Conservation (phyloP, 2,113 vertebrate genomes). For the Amblyopsis rosae region DNA sequence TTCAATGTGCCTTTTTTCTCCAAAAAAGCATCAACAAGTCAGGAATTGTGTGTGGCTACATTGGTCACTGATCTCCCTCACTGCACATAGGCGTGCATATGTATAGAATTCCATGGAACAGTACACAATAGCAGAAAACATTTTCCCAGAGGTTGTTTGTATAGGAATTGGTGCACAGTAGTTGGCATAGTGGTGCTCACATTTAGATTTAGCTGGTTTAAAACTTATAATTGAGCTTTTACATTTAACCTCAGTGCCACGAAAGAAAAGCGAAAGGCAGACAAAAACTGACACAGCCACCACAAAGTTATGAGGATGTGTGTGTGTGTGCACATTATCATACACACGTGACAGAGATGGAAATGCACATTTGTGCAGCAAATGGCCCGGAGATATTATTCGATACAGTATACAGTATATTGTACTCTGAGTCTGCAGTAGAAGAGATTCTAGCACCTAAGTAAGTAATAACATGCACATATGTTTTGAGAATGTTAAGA, state of each 20-base stretch:
- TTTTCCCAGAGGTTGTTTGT: conserved; percentile 39
- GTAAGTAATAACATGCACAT: no score
- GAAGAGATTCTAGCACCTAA: no score
- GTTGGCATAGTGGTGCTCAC: conserved; percentile 46
- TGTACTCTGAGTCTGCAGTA: no score
- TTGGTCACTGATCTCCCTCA: not conserved
- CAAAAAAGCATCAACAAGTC: not conserved
- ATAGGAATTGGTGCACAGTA: conserved; percentile 37
- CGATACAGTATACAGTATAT: no score
- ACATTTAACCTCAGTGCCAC: conserved; percentile 44
- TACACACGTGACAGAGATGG: no score
- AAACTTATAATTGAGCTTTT: conserved; percentile 66
- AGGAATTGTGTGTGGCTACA: not conserved
- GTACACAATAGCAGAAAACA: conserved; percentile 12
- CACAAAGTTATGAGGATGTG: conserved; percentile 1
- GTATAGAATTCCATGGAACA: not conserved
- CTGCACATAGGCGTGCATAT: conserved; percentile 7
- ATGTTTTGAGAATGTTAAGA: no score
- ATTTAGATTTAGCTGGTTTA: conserved; percentile 55
- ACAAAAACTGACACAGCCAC: conserved; percentile 21
- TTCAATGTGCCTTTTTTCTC: not conserved
- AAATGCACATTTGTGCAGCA: no score
- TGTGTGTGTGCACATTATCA: conserved; percentile 5
- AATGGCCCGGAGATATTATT: not conserved
- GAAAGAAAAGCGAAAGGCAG: conserved; percentile 47